Evolutionary conservation across 2,888 invertebrate genomes (phyloP).

Genomic region (Falcaria lacertinaria): DNA sequence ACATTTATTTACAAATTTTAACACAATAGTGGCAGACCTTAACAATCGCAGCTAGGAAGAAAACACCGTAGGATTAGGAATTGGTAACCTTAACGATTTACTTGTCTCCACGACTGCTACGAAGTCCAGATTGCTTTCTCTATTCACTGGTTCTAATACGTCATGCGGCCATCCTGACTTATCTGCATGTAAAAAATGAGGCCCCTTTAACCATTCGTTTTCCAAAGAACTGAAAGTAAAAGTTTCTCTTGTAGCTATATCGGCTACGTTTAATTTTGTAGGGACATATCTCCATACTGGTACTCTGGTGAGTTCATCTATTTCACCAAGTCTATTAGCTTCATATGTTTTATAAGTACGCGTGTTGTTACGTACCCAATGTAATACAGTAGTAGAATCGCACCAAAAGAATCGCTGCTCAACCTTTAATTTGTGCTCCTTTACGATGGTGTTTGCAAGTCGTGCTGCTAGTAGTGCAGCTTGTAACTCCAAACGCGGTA

Average conservation of each 20-base stretch:
- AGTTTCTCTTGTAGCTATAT: slow-evolving; percentile 4
- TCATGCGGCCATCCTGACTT: neutral
- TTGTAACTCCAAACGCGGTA: slow-evolving; percentile 14
- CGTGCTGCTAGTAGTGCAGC: slow-evolving; percentile 13
- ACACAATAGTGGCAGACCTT: neutral
- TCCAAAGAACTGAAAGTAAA: neutral
- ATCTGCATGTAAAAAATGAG: neutral
- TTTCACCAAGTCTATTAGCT: slow-evolving; percentile 11
- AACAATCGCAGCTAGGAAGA: slow-evolving; percentile 2
- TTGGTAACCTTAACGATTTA: neutral
- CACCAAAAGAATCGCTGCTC: slow-evolving; percentile 5
- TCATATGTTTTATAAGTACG: slow-evolving; percentile 12
- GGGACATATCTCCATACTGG: slow-evolving; percentile 10
- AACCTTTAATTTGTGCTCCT: slow-evolving; percentile 6
- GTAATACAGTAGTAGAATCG: slow-evolving; percentile 8
- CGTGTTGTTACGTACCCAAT: slow-evolving; percentile 8
- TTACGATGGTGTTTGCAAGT: slow-evolving; percentile 8
- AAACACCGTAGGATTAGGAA: slow-evolving; percentile 1
- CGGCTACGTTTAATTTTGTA: slow-evolving; percentile 8
- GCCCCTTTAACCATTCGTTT: slow-evolving; percentile 6
- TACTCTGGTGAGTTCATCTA: slow-evolving; percentile 8
- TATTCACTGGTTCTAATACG: neutral
- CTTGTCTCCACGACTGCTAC: neutral
- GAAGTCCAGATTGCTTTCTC: neutral
- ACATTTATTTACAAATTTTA: slow-evolving; percentile 4